Conservation (phyloP, 2,797 vertebrate genomes). For the Anguilla obscura region DNA sequence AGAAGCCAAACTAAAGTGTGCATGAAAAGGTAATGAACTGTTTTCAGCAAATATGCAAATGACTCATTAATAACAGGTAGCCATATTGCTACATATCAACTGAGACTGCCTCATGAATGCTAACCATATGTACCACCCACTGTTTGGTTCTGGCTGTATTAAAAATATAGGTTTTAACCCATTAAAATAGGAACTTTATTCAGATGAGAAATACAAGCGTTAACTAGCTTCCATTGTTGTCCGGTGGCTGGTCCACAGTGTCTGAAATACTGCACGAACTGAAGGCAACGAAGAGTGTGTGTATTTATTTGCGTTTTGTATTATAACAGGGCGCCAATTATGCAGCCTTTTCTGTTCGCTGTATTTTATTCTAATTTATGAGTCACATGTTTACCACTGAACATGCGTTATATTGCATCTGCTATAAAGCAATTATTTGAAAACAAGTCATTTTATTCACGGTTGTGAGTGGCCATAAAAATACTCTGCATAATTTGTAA, state of each 20-base stretch:
- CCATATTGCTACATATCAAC: constrained; percentile 21
- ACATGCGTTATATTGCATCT: neutral
- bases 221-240: neutral
- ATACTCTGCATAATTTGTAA: neutral
- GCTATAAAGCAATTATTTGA: constrained; percentile 4
- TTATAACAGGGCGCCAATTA: neutral
- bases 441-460: neutral
- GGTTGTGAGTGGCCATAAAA: neutral
- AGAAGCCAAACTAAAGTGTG: neutral
- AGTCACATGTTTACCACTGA: neutral
- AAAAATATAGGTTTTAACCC: neutral
- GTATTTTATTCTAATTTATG: neutral
- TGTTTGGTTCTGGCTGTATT: neutral
- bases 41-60: constrained; percentile 23
- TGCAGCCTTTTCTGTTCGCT: neutral
- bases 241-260: neutral
- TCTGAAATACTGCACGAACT: neutral
- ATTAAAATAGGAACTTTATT: neutral
- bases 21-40: constrained; percentile 18
- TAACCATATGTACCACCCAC: constrained; percentile 17
- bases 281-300: neutral
- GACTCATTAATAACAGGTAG: constrained; percentile 24
- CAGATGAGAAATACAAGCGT: neutral
- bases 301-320: neutral
- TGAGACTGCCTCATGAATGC: constrained; percentile 22